Conservation (phyloP, 2,113 vertebrate genomes). For the Dunckerocampus dactyliophorus region DNA sequence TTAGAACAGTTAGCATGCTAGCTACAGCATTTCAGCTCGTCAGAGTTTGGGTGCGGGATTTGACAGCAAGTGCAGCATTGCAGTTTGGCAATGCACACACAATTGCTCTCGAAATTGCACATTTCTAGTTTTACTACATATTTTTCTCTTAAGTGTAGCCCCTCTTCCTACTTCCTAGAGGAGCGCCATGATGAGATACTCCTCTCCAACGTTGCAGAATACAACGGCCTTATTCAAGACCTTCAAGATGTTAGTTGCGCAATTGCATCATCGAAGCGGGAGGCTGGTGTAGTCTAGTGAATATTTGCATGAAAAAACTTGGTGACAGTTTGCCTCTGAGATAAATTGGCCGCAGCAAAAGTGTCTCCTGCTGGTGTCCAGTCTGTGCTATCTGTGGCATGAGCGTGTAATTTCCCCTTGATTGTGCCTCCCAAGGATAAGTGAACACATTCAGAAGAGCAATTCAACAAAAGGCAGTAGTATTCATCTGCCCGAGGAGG, state of each 20-base stretch:
- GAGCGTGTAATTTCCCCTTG: constrained; percentile 69
- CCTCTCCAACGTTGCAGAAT: constrained; percentile 17
- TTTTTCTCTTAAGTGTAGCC: no score
- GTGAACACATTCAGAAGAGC: constrained; percentile 60
- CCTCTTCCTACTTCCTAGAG: no score
- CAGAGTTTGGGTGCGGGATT: no score
- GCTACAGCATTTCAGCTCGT: no score
- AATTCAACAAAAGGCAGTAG: constrained; percentile 49
- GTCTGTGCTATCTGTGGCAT: constrained; percentile 61
- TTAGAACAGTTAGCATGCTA: no score
- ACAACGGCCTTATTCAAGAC: neutral
- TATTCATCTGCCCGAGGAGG: constrained; percentile 46
- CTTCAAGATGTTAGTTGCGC: neutral
- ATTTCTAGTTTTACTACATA: no score
- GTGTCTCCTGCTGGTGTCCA: constrained; percentile 62
- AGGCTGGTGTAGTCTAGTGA: constrained; percentile 35
- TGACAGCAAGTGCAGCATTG: no score
- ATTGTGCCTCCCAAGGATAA: constrained; percentile 62
- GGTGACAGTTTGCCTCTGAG: constrained; percentile 57
- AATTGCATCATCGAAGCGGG: constrained; percentile 8
- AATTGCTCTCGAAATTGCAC: no score
- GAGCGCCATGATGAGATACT: constrained; percentile 7
- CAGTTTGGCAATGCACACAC: no score
- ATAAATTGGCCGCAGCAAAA: constrained; percentile 63
- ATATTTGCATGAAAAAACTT: constrained; percentile 42